A percentile compares a stretch with the other conserved stretches of the same genome.
Evolutionary conservation across 2,797 vertebrate genomes (phyloP).

Genomic region (Diplodus sargus): DNA sequence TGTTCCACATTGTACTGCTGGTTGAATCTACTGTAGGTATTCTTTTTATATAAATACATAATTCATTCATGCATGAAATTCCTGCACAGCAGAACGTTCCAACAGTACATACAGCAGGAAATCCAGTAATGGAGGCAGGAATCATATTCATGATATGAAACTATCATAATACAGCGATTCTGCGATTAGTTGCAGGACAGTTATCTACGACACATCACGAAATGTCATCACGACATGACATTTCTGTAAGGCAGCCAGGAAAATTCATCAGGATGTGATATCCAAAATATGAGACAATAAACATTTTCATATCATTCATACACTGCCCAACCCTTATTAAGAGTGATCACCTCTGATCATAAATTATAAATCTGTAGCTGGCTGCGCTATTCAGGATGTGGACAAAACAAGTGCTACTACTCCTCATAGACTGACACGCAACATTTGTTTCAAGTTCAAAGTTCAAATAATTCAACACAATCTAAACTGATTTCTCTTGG

Average conservation of each 20-base stretch:
- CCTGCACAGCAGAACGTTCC: background rate
- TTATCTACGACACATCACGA: no score
- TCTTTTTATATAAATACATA: background rate
- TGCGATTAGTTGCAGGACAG: no score
- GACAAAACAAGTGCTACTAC: background rate
- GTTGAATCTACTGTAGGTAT: background rate
- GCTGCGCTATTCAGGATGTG: background rate
- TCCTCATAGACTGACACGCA: background rate
- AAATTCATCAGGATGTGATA: no score
- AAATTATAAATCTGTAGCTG: conserved; percentile 1
- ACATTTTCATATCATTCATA: no score
- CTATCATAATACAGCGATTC: no score
- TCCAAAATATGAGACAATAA: no score
- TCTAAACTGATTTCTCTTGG: background rate
- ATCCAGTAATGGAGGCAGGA: background rate
- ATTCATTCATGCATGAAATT: background rate
- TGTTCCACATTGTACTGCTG: no score
- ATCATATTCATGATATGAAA: no score
- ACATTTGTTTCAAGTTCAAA: conserved; percentile 5
- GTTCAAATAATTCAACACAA: background rate
- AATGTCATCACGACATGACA: no score
- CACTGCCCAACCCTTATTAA: no score
- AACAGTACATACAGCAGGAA: conserved; percentile 16
- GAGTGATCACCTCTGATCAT: no score
- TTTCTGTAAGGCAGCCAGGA: no score